Percentiles rank a stretch among this genome's conserved stretches.
Conservation (phyloP, 2,113 vertebrate genomes). For the Pardalotus punctatus region DNA sequence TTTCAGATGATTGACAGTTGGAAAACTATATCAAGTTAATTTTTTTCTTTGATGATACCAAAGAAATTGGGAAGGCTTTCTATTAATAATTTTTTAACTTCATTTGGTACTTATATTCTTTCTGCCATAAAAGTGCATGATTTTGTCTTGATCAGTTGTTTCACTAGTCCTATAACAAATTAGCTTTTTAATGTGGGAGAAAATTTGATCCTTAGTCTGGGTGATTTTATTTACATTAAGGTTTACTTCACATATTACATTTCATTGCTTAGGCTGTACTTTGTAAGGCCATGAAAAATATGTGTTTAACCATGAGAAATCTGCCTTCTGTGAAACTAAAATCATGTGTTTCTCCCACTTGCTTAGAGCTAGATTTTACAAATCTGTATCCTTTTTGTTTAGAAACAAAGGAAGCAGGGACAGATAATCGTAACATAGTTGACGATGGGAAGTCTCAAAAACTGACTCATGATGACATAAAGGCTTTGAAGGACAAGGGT, state of each 20-base stretch:
- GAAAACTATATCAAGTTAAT: background rate
- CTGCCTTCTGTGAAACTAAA: constrained; percentile 22
- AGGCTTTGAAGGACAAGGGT: constrained; percentile 95
- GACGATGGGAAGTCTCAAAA: constrained; percentile 98
- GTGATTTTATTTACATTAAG: background rate
- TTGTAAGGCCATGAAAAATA: background rate
- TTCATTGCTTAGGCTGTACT: background rate
- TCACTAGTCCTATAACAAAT: background rate
- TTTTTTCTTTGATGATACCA: background rate
- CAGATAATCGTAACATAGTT: constrained; percentile 95
- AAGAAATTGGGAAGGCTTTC: background rate
- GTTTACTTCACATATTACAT: background rate
- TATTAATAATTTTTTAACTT: background rate
- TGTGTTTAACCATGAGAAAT: background rate
- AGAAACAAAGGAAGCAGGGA: constrained; percentile 92
- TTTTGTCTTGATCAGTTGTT: background rate
- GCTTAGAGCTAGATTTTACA: constrained; percentile 17
- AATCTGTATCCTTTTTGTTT: constrained; percentile 54
- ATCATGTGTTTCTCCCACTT: background rate
- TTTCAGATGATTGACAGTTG: background rate
- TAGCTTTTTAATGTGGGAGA: background rate
- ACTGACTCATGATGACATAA: constrained; percentile 96
- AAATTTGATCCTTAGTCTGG: background rate
- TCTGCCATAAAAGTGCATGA: background rate
- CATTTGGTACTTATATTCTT: background rate